phyloP scores from a whole-genome alignment of 2,113 vertebrate genomes.

The Serinus canaria region DNA sequence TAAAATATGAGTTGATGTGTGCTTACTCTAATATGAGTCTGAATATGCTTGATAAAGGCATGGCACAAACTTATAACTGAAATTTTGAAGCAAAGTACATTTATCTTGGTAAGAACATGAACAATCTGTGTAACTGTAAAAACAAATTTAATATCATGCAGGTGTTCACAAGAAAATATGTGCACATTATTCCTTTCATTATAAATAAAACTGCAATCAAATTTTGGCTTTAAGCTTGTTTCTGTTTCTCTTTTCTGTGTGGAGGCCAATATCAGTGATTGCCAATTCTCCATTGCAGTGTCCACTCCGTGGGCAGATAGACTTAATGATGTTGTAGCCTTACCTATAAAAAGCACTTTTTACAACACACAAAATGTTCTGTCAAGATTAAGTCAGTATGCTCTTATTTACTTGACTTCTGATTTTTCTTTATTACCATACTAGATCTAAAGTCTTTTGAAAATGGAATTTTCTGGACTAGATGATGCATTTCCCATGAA shows the following conservation, averaged over 20 bases:
- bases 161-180: conserved; percentile 20
- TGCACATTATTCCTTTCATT: background rate
- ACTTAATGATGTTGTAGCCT: background rate
- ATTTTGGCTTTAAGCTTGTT: background rate
- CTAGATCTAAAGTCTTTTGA: background rate
- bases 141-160: conserved; percentile 50
- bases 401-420: background rate
- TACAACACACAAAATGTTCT: background rate
- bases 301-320: background rate
- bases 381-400: background rate
- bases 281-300: background rate
- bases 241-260: background rate
- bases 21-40: conserved; percentile 27
- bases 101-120: conserved; percentile 24
- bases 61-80: conserved; percentile 27
- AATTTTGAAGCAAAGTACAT: conserved; percentile 5
- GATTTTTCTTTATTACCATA: background rate
- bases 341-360: background rate
- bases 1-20: conserved; percentile 47
- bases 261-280: background rate
- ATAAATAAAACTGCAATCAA: conserved; percentile 13
- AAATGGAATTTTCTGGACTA: background rate
- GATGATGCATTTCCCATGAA: background rate
- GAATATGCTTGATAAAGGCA: conserved; percentile 17
- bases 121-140: conserved; percentile 9